phyloP scores from a whole-genome alignment of 2,797 vertebrate genomes.

The Pelobates cultripes region DNA sequence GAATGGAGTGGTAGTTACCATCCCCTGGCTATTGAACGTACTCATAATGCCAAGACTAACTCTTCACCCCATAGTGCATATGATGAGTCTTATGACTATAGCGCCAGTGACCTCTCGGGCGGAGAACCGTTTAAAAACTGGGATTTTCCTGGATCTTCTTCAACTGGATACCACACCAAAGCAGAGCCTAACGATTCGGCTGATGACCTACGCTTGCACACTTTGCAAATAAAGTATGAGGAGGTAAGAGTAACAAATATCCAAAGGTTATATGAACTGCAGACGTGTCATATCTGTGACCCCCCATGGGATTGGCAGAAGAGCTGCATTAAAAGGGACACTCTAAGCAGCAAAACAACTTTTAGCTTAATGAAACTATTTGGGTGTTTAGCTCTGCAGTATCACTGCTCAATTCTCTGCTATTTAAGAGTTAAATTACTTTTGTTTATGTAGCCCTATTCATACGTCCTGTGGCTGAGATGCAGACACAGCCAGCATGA shows the following conservation, averaged over 20 bases:
- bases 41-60: conserved; percentile 52
- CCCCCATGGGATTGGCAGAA: no score
- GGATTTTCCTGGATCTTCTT: conserved; percentile 36
- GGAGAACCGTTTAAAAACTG: conserved; percentile 62
- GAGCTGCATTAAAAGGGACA: no score
- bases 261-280: no score
- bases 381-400: no score
- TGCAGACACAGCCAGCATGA: no score
- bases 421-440: no score
- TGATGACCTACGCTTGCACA: conserved; percentile 15
- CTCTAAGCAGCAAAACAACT: no score
- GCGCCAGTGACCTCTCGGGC: conserved; percentile 57
- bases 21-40: conserved; percentile 66
- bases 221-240: conserved; percentile 62
- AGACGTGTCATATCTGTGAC: no score
- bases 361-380: no score
- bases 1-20: conserved; percentile 74
- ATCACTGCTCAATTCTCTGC: no score
- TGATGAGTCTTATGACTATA: conserved; percentile 62
- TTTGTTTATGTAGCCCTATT: no score
- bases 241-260: conserved; percentile 60
- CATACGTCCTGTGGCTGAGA: no score
- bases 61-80: conserved; percentile 52
- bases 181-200: neutral
- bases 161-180: neutral